Conservation (phyloP, 2,888 invertebrate genomes). For the Rhabditoides inermis region DNA sequence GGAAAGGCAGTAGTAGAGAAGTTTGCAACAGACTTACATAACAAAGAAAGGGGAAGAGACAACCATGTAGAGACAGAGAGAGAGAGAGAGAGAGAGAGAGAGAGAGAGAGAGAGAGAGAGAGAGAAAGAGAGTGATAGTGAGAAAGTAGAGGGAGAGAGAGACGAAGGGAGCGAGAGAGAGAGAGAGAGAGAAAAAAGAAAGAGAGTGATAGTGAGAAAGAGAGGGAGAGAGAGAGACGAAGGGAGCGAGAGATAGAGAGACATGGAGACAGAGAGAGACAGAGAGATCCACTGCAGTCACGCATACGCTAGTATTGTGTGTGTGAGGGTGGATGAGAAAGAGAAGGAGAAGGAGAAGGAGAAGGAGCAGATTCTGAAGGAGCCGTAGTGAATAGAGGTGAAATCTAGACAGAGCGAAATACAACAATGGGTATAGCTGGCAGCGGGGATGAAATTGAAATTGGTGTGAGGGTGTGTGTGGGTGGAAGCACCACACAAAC, state of each 20-base stretch:
- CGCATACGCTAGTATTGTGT: too few species aligned
- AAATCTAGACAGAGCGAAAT: too few species aligned
- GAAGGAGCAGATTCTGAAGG: too few species aligned
- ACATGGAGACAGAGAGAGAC: conserved; percentile 6
- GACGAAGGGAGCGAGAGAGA: background rate
- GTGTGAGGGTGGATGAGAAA: too few species aligned
- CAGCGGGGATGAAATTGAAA: too few species aligned
- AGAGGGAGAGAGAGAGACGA: conserved; percentile 10
- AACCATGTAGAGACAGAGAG: background rate
- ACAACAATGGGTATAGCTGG: too few species aligned
- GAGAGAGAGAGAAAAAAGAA: background rate
- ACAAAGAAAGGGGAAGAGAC: background rate
- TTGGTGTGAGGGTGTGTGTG: too few species aligned
- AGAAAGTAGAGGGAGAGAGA: background rate
- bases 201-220: conserved; percentile 9
- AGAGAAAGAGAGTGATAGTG: background rate
- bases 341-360: too few species aligned
- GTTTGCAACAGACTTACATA: background rate
- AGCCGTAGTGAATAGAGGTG: too few species aligned
- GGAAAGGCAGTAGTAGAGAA: background rate
- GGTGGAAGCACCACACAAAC: too few species aligned
- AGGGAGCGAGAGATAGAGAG: conserved; percentile 4
- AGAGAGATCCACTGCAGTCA: too few species aligned
- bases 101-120: background rate
- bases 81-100: background rate